A percentile compares a stretch with the other conserved stretches of the same genome.
Evolutionary conservation across 2,888 invertebrate genomes (phyloP).

Genomic region (Arrhopalites spinosus): DNA sequence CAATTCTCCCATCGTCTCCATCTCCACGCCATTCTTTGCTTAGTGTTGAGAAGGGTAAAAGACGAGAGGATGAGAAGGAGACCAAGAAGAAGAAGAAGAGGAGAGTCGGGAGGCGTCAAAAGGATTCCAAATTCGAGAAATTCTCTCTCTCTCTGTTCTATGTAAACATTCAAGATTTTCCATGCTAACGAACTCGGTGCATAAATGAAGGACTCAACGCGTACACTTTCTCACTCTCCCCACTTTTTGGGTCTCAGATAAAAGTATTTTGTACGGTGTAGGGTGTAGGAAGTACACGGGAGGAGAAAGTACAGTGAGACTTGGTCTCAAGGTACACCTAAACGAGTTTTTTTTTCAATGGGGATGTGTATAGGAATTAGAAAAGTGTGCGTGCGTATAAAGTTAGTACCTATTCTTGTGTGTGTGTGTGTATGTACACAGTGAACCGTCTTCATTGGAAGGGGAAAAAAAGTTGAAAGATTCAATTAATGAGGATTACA

Average conservation of each 20-base stretch:
- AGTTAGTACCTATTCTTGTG: too few species aligned
- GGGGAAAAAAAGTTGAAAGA: constrained; percentile 38
- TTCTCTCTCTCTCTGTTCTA: constrained; percentile 2
- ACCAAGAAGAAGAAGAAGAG: background rate
- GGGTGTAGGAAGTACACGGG: too few species aligned
- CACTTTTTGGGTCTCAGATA: too few species aligned
- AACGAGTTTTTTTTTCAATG: too few species aligned
- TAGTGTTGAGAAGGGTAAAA: too few species aligned
- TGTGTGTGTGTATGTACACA: too few species aligned
- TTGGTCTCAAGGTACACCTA: too few species aligned
- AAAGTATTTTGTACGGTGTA: too few species aligned
- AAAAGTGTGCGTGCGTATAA: too few species aligned
- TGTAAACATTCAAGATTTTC: constrained; percentile 36
- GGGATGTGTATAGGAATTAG: background rate
- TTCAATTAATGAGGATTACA: constrained; percentile 41
- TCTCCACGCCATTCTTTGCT: background rate
- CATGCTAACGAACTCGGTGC: constrained; percentile 31
- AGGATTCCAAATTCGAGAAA: constrained; percentile 35
- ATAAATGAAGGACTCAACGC: background rate
- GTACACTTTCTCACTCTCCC: background rate
- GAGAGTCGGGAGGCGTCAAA: constrained; percentile 23
- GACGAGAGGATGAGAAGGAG: too few species aligned
- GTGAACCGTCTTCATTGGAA: background rate
- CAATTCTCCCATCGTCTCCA: background rate
- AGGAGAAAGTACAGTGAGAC: background rate